Base-by-base conservation (phyloP, 2,113 vertebrate genomes). In the Picathartes gymnocephalus region DNA sequence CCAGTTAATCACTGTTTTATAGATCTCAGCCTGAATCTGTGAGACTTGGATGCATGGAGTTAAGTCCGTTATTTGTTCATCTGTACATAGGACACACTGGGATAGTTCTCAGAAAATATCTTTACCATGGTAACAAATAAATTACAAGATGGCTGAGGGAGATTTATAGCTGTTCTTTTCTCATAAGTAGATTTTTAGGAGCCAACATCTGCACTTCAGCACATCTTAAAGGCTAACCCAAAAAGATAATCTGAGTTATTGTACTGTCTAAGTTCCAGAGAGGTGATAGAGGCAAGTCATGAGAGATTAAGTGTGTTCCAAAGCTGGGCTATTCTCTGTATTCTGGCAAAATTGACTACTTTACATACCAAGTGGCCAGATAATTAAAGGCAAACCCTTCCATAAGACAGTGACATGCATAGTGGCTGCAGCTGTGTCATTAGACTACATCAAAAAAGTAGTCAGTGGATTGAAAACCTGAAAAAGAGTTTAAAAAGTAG, bases 1-100 rank as follows among this genome's bases (percentile, higher is more conserved):
- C 16, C 8, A 42, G 0, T 51, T 54, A 71, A 60, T 95, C 10
- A 11, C 17, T 19, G 0, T 81, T 58, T 44, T n/a, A 0, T 35
- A 54, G 58, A 21, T 80, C 11, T 86, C 44, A 54, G 11, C 33
- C 42, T 48, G 5, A 65, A 69, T 90, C 58, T 58, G 7, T 88
- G 39, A 18, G 11, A 27, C 16, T 78, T 56, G 9, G 17, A 23
- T 62, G 44, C 17, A 8, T 72, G 20, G 33, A 37, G 15, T 42
- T 76, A 76, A 44, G 6, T 81, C 16, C 8, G 18, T 17, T 73
- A 13, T 3, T 50, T 84, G 30, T 22, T 74, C 48, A 22, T 58
- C 25, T 62, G 7, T 54, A 60, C 44, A 7, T 48, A 47, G 39
- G 33, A 22, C 1, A 2, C 30, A 10, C 13, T 48, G 37, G 28